These are phyloP conservation scores for Mormyrus hasselquistii DNA, from an alignment of 2,797 vertebrate species.

Conservation along the genomic window DNA sequence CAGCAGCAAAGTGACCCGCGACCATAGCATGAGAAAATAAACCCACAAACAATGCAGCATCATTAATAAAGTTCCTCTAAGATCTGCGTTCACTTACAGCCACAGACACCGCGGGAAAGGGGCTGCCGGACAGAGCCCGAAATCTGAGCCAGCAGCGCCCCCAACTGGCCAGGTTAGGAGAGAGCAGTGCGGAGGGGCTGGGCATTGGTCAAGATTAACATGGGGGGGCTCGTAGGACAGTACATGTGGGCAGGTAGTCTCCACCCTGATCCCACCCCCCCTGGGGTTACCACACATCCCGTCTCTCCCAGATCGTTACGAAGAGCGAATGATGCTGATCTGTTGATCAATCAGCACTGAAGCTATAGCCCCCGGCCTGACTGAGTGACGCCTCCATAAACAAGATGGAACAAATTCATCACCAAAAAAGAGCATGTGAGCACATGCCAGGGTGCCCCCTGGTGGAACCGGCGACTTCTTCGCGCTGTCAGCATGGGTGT, in stretches of 20 bases:
- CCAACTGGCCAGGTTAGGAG: constrained; percentile 39
- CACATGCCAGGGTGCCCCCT: not conserved
- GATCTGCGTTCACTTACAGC: not conserved
- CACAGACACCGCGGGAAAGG: not conserved
- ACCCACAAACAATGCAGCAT: not conserved
- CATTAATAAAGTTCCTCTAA: not conserved
- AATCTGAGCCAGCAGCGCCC: constrained; percentile 45
- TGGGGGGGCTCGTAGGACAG: not conserved
- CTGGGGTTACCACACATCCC: not conserved
- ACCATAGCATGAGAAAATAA: not conserved
- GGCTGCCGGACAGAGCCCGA: not conserved
- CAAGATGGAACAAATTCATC: constrained; percentile 20
- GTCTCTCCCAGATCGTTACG: not conserved
- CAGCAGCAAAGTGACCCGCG: not conserved
- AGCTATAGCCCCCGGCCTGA: not conserved
- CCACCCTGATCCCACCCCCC: not conserved
- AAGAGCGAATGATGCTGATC: not conserved
- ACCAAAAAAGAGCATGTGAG: constrained; percentile 30
- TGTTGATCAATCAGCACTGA: not conserved
- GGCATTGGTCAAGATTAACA: not conserved
- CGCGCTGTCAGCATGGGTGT: not conserved
- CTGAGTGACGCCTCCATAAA: constrained; percentile 24
- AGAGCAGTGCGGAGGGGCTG: not conserved
- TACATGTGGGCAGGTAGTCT: not conserved
- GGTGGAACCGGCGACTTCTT: not conserved